Evolutionary conservation across 2,797 vertebrate species (phyloP), one percentile per base, ranked within the genome.

Genomic region (Tenualosa thibaudeaui): DNA sequence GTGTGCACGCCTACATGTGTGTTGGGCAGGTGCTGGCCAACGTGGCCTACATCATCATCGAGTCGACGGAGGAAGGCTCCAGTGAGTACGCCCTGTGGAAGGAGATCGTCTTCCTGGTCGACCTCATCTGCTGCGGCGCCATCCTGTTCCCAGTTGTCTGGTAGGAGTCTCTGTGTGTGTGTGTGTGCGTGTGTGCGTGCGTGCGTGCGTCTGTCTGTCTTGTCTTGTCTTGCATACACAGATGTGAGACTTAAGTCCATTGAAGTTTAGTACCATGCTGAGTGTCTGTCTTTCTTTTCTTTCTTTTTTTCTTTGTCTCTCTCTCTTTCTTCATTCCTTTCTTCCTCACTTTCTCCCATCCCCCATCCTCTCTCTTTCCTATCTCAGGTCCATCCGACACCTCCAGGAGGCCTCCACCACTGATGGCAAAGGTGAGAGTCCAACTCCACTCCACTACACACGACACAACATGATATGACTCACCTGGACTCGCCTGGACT

Each of bases 141-240:
- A 96, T 97, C 87, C 95, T 97, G 8, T 97, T 97, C 88, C 96
- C 96, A 0, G 96, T 97, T 0, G 95, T 97, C 90, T 97, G 96
- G 96, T 96, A 83, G 88, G 90, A 81, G 46, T 51, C 4, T 90
- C 12, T 56, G 81, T 49, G 62, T 62, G 53, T 68, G 13, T 43
- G 46, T 5, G 26, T 26, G 51, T 26, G 5, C 15, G 65, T 3
- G 4, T 85, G 0, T 84, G 1, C 50, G 84, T 82, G 26, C 58
- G 3, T 9, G 51, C 84, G 8, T 82, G 22, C 62, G n/a, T 49
- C 58, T 17, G 56, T 84, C 9, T 49, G 82, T 58, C 4, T n/a
- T 8, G 22, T 62, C n/a, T 62, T 62, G 1, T 31, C 8, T 12
- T 13, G 43, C 19, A 37, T 62, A 24, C 12, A 8, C 40, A 8